phyloP scores from a whole-genome alignment of 2,797 vertebrate genomes.

The Pelobates cultripes region DNA sequence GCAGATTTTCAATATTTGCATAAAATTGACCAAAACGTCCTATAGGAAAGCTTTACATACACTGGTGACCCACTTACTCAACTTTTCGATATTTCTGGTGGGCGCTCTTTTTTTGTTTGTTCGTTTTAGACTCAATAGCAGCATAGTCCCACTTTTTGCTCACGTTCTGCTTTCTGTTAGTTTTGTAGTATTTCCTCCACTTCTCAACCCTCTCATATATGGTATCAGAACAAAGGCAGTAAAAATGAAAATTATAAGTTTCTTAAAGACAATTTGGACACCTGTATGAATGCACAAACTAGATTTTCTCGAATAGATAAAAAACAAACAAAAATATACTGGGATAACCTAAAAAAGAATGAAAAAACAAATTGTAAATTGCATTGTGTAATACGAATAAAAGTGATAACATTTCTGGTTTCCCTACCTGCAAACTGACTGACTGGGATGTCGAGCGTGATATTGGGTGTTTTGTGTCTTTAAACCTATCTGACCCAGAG shows the following conservation, averaged over 20 bases:
- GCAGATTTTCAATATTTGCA: neutral
- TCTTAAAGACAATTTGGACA: neutral
- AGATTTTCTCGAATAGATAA: too few relatives aligned
- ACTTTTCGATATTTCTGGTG: neutral
- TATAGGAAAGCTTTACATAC: conserved; percentile 1
- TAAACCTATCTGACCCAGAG: too few relatives aligned
- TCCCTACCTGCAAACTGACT: too few relatives aligned
- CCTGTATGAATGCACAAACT: too few relatives aligned
- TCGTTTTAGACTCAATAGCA: neutral
- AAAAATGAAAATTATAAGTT: neutral
- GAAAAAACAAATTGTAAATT: too few relatives aligned
- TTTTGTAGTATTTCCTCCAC: neutral
- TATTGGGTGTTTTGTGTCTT: too few relatives aligned
- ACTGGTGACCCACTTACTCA: neutral
- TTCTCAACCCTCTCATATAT: conserved; percentile 12
- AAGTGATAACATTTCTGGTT: too few relatives aligned
- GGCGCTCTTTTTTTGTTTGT: neutral
- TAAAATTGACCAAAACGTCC: neutral
- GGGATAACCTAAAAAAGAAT: too few relatives aligned
- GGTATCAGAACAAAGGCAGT: conserved; percentile 5
- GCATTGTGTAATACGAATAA: too few relatives aligned
- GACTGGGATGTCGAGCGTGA: too few relatives aligned
- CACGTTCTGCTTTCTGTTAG: neutral
- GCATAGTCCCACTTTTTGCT: neutral
- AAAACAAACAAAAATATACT: too few relatives aligned